phyloP scores from a whole-genome alignment of 1,140 invertebrate genomes.

The Anastrepha obliqua region DNA sequence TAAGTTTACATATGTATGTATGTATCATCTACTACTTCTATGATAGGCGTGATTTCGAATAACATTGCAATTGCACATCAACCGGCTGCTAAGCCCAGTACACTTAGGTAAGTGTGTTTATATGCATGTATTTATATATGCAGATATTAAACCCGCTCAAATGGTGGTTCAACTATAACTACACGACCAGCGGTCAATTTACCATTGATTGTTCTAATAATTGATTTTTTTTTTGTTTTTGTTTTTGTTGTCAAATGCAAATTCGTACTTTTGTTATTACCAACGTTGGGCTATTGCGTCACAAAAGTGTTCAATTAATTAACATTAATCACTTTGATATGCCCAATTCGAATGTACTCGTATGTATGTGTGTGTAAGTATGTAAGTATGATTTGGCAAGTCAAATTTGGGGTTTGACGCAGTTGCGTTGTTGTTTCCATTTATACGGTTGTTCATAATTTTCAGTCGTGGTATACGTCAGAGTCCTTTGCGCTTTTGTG shows the following conservation, averaged over 20 bases:
- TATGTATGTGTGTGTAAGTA: neutral
- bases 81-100: slow-evolving; percentile 41
- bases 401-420: neutral
- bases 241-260: slow-evolving; percentile 17
- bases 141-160: slow-evolving; percentile 37
- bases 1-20: slow-evolving; percentile 50
- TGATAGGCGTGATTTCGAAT: slow-evolving; percentile 48
- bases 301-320: slow-evolving; percentile 36
- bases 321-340: slow-evolving; percentile 35
- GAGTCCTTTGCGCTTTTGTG: neutral
- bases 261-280: slow-evolving; percentile 30
- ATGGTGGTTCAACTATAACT: slow-evolving; percentile 28
- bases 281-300: slow-evolving; percentile 32
- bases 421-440: neutral
- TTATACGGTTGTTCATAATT: neutral
- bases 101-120: slow-evolving; percentile 11
- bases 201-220: slow-evolving; percentile 47
- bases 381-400: neutral
- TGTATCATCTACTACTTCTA: slow-evolving; percentile 46
- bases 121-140: slow-evolving; percentile 1
- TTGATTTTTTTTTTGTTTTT: slow-evolving; percentile 29
- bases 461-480: neutral
- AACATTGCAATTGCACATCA: slow-evolving; percentile 52
- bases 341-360: slow-evolving; percentile 10
- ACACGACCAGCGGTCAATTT: slow-evolving; percentile 38